Conservation (phyloP, 2,797 vertebrate genomes). For the Onychomys leucogaster region DNA sequence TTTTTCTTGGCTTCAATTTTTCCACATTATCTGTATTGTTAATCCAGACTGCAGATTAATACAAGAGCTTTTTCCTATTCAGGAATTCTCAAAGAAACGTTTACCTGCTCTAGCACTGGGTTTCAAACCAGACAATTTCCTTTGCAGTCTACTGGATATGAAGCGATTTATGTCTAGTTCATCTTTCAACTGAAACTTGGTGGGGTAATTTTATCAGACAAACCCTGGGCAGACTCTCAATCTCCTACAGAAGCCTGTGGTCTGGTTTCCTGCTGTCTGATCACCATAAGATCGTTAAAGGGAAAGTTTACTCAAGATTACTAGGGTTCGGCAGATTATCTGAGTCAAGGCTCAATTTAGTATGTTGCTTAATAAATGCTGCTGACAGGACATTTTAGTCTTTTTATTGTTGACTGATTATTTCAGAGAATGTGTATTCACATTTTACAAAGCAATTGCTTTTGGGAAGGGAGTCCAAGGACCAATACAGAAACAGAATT, state of each 20-base stretch:
- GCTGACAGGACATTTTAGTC: not conserved
- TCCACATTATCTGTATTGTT: not conserved
- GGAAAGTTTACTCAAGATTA: not conserved
- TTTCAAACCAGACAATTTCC: conserved; percentile 43
- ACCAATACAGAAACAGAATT: not conserved
- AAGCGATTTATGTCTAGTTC: not conserved
- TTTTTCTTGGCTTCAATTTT: not conserved
- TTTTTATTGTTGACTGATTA: not conserved
- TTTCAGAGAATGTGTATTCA: not conserved
- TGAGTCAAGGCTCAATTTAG: not conserved
- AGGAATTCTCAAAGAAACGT: not conserved
- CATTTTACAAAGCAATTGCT: not conserved
- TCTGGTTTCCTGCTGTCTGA: not conserved
- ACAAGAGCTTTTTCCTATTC: not conserved
- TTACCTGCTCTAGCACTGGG: not conserved
- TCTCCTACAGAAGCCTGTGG: not conserved
- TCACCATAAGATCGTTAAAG: not conserved
- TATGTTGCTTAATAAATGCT: not conserved
- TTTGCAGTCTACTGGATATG: not conserved
- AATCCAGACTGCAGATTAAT: not conserved
- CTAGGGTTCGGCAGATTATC: not conserved
- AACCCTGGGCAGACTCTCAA: not conserved
- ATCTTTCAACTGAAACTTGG: not conserved
- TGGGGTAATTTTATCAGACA: not conserved
- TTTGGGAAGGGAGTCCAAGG: not conserved